Base-by-base conservation (phyloP, 2,113 vertebrate genomes). In the Caranx melampygus region DNA sequence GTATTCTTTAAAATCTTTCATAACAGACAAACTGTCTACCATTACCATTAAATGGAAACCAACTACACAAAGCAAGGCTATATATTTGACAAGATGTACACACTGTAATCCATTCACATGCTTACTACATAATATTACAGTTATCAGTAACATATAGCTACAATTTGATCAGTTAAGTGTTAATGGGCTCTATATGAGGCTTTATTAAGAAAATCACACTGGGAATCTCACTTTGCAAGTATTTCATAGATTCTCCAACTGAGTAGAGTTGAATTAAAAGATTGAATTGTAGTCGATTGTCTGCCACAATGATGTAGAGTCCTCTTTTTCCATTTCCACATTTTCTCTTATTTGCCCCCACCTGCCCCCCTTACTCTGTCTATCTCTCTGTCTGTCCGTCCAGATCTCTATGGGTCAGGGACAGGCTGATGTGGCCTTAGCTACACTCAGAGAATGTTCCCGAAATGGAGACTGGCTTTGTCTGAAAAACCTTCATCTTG, bases 341-440 rank as follows among this genome's bases (percentile, higher is more conserved):
- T 83, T 71, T 58, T 85, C 57, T 81, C 31, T 79, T 81, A 83
- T 61, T 81, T 57, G 3, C 42, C 68, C 45, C 59, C 15, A 18
- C 31, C 40, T 59, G 6, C 61, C 49, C 72, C 34, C 16, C 35
- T 67, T 2, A 61, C 40, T 31, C 10, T 35, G 33, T 78, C 68
- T 89, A 64, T 91, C 71, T 87, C 35, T 91, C 49, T 87, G 33
- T 78, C 68, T 89, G 66, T 91, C 71, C 86, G 40, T 91, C 49
- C 87, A 99, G 98, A 95, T 99, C 92, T 98, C 98, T 18, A 98
- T 99, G 98, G 98, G 98, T 72, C 98, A 99, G 91, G 98, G 98
- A 78, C 98, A 99, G 92, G 97, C 98, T 80, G 98, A 99, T 62
- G 85, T 98, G 88, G 98, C 98, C 65, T 94, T 99, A 90, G 97